Evolutionary conservation across 2,113 vertebrate genomes (phyloP).

Genomic region (Alaudala cheleensis): DNA sequence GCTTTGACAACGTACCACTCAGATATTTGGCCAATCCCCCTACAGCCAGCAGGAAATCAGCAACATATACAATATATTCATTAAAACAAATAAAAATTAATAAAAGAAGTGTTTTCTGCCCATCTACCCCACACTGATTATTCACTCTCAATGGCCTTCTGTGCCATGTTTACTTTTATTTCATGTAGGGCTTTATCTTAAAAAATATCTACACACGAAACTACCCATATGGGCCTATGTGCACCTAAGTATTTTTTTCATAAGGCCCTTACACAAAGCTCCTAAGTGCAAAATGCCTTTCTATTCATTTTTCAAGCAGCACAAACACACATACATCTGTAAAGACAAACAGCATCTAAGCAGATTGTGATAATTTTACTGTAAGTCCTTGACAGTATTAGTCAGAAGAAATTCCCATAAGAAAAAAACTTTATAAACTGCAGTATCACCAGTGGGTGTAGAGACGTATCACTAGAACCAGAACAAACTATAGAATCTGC

Average conservation of each 20-base stretch:
- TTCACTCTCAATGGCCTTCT: neutral
- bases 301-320: neutral
- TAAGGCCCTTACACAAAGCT: neutral
- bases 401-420: neutral
- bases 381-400: neutral
- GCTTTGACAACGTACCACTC: conserved; percentile 35
- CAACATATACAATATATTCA: neutral
- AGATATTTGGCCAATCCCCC: conserved; percentile 4
- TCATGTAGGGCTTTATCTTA: neutral
- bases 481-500: neutral
- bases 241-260: neutral
- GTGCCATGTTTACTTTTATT: neutral
- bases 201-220: neutral
- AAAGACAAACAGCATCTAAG: neutral
- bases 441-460: neutral
- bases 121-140: neutral
- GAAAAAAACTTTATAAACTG: neutral
- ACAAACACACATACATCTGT: neutral
- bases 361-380: neutral
- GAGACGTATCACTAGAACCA: neutral
- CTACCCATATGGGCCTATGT: neutral
- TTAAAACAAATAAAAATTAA: conserved; percentile 19
- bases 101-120: neutral
- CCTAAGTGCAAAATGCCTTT: neutral
- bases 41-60: conserved; percentile 43